Evolutionary conservation across 2,888 invertebrate species (phyloP).

Genomic region (Euproctis similis): DNA sequence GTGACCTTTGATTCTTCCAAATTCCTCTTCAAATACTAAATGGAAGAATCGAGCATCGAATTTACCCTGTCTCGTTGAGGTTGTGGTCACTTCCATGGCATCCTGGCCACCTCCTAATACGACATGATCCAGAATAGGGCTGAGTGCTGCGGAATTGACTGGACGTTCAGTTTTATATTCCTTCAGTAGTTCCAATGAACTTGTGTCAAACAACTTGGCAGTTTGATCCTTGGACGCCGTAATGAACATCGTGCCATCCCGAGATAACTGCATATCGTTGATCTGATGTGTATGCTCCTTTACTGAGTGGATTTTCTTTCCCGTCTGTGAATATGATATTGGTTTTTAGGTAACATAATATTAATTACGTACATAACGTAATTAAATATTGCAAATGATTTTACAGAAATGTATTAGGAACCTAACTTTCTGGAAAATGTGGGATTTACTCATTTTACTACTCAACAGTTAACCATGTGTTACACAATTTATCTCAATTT

Average conservation of each 20-base stretch:
- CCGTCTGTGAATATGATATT: slow-evolving; percentile 84
- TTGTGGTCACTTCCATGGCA: slow-evolving; percentile 98
- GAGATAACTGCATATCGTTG: slow-evolving; percentile 96
- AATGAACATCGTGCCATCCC: slow-evolving; percentile 96
- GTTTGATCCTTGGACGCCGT: slow-evolving; percentile 98
- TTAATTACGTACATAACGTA: too few species aligned
- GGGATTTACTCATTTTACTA: too few species aligned
- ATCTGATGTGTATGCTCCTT: slow-evolving; percentile 91
- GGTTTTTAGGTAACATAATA: too few species aligned
- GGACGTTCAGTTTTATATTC: slow-evolving; percentile 98
- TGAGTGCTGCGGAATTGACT: slow-evolving; percentile 98
- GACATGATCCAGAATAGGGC: slow-evolving; percentile 96
- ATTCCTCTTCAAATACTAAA: slow-evolving; percentile 96
- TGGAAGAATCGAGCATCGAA: slow-evolving; percentile 98
- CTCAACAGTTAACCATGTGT: too few species aligned
- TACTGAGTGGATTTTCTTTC: slow-evolving; percentile 85
- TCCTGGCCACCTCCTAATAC: slow-evolving; percentile 99
- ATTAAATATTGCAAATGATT: too few species aligned
- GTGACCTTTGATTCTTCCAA: slow-evolving; percentile 98
- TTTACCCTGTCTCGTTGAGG: slow-evolving; percentile 94
- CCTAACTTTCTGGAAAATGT: too few species aligned
- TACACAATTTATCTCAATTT: too few species aligned
- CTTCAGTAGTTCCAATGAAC: slow-evolving; percentile 90
- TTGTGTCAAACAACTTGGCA: slow-evolving; percentile 95
- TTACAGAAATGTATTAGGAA: too few species aligned